phyloP scores from a whole-genome alignment of 2,797 vertebrate species.

The Macropodus opercularis region DNA sequence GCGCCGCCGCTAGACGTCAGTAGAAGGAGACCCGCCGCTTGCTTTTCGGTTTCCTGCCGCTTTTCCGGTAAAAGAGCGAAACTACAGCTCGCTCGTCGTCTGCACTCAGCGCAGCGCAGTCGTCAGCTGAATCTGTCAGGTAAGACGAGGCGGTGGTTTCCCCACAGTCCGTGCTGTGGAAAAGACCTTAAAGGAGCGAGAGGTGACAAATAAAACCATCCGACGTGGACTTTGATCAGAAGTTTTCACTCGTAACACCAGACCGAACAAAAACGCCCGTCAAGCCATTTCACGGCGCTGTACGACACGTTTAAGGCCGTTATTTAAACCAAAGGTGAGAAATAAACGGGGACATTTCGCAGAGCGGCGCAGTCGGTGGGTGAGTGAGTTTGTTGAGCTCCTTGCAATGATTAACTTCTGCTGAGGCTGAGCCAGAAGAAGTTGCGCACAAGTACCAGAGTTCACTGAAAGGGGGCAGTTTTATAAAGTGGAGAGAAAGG shows the following conservation, averaged over 20 bases:
- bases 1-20: constrained; percentile 63
- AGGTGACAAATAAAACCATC: constrained; percentile 20
- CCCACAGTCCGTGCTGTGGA: background rate
- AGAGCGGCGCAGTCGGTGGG: too few relatives aligned
- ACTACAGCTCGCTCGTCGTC: background rate
- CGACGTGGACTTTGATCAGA: constrained; percentile 52
- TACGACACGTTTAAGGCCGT: background rate
- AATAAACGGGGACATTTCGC: background rate
- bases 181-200: background rate
- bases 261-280: background rate
- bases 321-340: background rate
- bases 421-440: background rate
- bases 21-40: constrained; percentile 8
- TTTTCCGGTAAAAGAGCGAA: constrained; percentile 46
- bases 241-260: constrained; percentile 1
- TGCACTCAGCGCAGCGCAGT: background rate
- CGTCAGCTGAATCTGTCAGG: constrained; percentile 23
- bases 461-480: too few relatives aligned
- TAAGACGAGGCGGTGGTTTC: constrained; percentile 16
- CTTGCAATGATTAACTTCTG: background rate
- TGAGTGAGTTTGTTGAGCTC: background rate
- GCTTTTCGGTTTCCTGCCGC: constrained; percentile 1
- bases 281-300: too few relatives aligned
- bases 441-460: too few relatives aligned
- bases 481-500: too few relatives aligned